These are phyloP conservation scores for Microplitis demolitor DNA, from an alignment of 1,140 invertebrate genomes.

Conservation along the genomic window DNA sequence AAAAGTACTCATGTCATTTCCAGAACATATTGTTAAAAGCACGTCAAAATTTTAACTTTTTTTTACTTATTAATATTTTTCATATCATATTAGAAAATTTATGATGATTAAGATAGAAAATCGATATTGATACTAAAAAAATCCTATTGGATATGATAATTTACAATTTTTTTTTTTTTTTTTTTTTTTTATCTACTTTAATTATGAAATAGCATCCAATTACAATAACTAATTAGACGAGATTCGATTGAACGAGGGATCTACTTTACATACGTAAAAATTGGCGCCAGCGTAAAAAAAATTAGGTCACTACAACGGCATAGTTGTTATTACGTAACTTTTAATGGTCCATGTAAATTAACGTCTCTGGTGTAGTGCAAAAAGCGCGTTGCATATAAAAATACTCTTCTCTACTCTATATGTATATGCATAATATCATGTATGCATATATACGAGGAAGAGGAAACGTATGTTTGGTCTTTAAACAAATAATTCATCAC, in stretches of 20 bases:
- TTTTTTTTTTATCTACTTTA: too few relatives aligned
- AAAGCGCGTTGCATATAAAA: background rate
- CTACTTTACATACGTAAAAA: background rate
- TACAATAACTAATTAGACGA: background rate
- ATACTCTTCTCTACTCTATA: background rate
- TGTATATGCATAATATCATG: too few relatives aligned
- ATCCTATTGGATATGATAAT: too few relatives aligned
- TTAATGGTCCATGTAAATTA: conserved; percentile 16
- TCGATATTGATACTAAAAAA: too few relatives aligned
- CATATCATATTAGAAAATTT: background rate
- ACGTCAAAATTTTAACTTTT: background rate
- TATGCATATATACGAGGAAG: too few relatives aligned
- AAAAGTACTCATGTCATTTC: background rate
- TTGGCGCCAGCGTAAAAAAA: conserved; percentile 2
- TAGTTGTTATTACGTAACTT: conserved; percentile 6
- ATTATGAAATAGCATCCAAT: background rate
- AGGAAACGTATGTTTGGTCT: too few relatives aligned
- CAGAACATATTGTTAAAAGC: conserved; percentile 5
- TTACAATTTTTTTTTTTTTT: too few relatives aligned
- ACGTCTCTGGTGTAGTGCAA: background rate
- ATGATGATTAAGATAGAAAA: too few relatives aligned
- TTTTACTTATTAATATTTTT: background rate
- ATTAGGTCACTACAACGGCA: background rate
- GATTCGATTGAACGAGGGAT: background rate
- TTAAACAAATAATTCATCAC: too few relatives aligned